Evolutionary conservation across 1,140 invertebrate species (phyloP), one percentile per base, ranked within the genome.

Genomic region (Orchestia grillus): DNA sequence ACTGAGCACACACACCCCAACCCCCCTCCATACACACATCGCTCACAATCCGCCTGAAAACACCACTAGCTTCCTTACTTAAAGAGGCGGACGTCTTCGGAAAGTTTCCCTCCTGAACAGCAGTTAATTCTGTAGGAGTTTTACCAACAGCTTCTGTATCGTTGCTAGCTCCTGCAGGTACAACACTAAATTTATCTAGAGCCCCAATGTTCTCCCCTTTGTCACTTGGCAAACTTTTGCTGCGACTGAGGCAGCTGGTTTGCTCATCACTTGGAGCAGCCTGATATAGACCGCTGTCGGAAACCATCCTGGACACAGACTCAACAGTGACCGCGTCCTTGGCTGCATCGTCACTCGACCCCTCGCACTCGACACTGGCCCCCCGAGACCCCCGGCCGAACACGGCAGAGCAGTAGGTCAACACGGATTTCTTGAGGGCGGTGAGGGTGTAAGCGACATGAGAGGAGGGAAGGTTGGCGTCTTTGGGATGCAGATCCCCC

Each of bases 1-100:
- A 94, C 95, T 97, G 96, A 62, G 96, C 96, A 91, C 96, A 96
- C 47, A 96, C 95, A 0, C 96, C 96, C 53, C 96, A 95, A 15
- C 96, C 96, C n/a, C 96, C 96, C 44, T 87, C 96, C 96, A 96
- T 96, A 44, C 87, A 96, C 47, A 90, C 45, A 41, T 53, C 41
- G n/a, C 87, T 91, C 87, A 96, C 47, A 42, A 90, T 91, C 41
- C 44, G 41, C 41, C 43, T 87, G 44, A 96, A 96, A 23, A 91
- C 96, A n/a, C 41, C 42, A 41, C 44, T 87, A 44, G 77, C 62
- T 41, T 44, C 44, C 23, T n/a, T 87, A 41, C 41, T 62, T 8
- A 53, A 53, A 57, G 88, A 87, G n/a, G 77, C 28, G 6, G 62
- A 11, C 36, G 62, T 77, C 11, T 77, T 77, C 28, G 28, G 36